These are phyloP conservation scores for Noctua pronuba DNA, from an alignment of 2,888 invertebrate species.

Conservation along the genomic window DNA sequence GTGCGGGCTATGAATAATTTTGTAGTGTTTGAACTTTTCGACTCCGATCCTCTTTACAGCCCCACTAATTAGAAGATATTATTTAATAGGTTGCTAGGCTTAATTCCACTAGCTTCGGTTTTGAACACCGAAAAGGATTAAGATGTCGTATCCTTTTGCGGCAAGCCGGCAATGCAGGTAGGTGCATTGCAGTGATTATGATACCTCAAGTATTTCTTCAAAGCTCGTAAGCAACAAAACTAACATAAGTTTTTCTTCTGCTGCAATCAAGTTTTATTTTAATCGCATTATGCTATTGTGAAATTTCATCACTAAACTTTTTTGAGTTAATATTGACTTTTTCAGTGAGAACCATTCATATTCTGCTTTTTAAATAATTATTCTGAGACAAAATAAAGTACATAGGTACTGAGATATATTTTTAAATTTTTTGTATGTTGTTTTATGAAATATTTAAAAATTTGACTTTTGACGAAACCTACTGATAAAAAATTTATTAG, in stretches of 20 bases:
- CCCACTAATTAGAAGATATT: background rate
- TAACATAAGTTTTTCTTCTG: background rate
- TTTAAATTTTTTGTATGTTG: too few relatives aligned
- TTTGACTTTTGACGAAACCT: too few relatives aligned
- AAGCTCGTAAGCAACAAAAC: background rate
- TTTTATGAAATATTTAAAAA: too few relatives aligned
- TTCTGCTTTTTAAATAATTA: background rate
- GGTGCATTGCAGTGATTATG: constrained; percentile 16
- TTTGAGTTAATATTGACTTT: background rate
- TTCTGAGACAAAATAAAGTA: too few relatives aligned
- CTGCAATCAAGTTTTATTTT: background rate
- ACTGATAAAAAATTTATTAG: too few relatives aligned
- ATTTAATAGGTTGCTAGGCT: background rate
- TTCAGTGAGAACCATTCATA: background rate
- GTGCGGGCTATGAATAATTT: background rate
- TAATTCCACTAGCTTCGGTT: background rate
- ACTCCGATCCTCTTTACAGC: too few relatives aligned
- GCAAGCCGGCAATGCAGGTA: constrained; percentile 16
- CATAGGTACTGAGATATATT: too few relatives aligned
- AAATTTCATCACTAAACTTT: background rate
- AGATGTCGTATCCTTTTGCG: background rate
- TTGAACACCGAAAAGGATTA: background rate
- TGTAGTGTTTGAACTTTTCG: background rate
- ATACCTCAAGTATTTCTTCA: background rate
- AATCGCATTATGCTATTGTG: background rate